Base-by-base conservation (phyloP, 2,888 invertebrate species). In the Hyalella azteca region DNA sequence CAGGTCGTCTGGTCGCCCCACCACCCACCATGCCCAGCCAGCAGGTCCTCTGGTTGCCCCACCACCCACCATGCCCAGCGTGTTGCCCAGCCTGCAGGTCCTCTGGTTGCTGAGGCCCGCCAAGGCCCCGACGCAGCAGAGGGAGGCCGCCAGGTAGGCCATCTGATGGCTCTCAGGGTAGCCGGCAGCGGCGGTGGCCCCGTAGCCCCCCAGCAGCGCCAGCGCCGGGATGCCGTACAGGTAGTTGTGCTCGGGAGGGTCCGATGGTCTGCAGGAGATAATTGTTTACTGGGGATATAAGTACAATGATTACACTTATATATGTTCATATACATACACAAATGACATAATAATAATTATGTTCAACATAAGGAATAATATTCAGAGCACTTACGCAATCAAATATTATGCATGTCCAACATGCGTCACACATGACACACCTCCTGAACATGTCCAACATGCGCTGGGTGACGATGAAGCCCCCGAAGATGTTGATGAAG, bases 361-460 rank as follows among this genome's bases (percentile, higher is more conserved):
- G n/a, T n/a, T n/a, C n/a, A n/a, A n/a, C n/a, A n/a, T n/a, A n/a
- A n/a, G n/a, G n/a, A n/a, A n/a, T n/a, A n/a, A n/a, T n/a, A n/a
- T n/a, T n/a, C n/a, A n/a, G n/a, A n/a, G n/a, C n/a, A n/a, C n/a
- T n/a, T n/a, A n/a, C n/a, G n/a, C n/a, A n/a, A n/a, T n/a, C n/a
- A n/a, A n/a, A n/a, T n/a, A n/a, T n/a, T n/a, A n/a, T n/a, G n/a
- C n/a, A n/a, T n/a, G n/a, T n/a, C n/a, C n/a, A n/a, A n/a, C n/a
- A n/a, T n/a, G n/a, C n/a, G n/a, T n/a, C n/a, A 1, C 3, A 29
- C 19, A 36, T 9, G 22, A 4, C 84, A 82, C 88, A 92, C 92
- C 93, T 91, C 88, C 92, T 93, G 89, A 95, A 96, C 95, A 96
- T 96, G 88, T 95, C 95, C 88, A 96, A 90, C 95, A 96, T 96